Evolutionary conservation across 2,888 invertebrate genomes (phyloP), one percentile per base, ranked within the genome.

Genomic region (Herminia tarsipennalis): DNA sequence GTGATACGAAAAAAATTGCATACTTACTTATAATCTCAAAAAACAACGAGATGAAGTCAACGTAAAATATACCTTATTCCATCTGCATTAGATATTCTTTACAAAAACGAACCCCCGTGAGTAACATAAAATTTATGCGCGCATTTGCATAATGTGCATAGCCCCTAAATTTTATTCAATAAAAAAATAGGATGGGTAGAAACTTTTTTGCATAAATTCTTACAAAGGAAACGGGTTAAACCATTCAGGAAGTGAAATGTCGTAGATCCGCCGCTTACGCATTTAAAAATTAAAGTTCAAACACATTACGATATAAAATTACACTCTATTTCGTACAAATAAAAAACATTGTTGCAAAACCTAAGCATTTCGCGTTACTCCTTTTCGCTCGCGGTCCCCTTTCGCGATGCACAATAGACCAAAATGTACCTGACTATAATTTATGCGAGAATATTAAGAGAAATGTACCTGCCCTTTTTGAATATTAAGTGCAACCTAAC

Each of bases 401-500:
- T 66, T 60, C 66, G 82, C 80, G 78, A 70, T 79, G 80, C 83
- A 91, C 88, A 91, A 91, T 88, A 86, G 76, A 78, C 74, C 78
- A 82, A 86, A 89, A 88, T 91, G 90, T 92, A 92, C 92, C 92
- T 92, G 92, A 90, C 88, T 91, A 83, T 92, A 92, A 92, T 92
- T 92, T 92, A 92, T 92, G 90, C 92, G 88, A 89, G 86, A 91
- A 87, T 90, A 89, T 91, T 91, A 88, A 86, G 86, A 87, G 87
- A 88, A 90, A 91, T 89, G 92, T 92, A 92, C 92, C 92, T 92
- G 92, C 92, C 92, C 90, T 92, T 86, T 84, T 85, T 87, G 91
- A 91, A 92, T 92, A 90, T 91, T 92, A 91, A 92, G 90, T 92
- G 91, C 87, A 92, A 92, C 90, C 84, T 92, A 90, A 92, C 92